Base-by-base conservation (phyloP, 1,140 invertebrate genomes). In the Procambarus virginalis region DNA sequence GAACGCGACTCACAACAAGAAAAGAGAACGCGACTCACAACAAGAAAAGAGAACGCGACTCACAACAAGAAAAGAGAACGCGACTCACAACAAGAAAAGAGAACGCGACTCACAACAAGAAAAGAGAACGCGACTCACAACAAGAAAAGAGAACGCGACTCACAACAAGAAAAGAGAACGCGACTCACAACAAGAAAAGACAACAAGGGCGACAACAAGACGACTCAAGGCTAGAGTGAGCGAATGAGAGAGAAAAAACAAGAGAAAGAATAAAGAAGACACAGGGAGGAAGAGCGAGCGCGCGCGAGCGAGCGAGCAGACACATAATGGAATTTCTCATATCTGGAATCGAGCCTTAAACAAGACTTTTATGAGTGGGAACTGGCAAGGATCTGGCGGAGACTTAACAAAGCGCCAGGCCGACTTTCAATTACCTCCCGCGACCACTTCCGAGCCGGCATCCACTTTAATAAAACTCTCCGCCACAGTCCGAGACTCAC, bases 361-460 rank as follows among this genome's bases (percentile, higher is more conserved):
- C 76, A 86, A 86, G 85, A 86, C 76, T 86, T 78, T 86, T 80
- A 86, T 86, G 85, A 86, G 55, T 60, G 60, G 85, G 46, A 86
- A 68, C 76, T 79, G 76, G 85, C 76, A 79, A 85, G 84, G 84
- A 85, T 76, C 58, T 68, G 85, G 76, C 10, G 77, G 58, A 80
- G 84, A 78, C 49, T 76, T 76, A 86, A 79, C 58, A 70, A 79
- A 86, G 85, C 76, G 75, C 73, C 22, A 22, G 76, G 58, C 58
- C 76, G 85, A 79, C 55, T 79, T 86, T 77, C 73, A 86, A 86
- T 84, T 84, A 84, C 82, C 82, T 84, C 49, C 48, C 46, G 49
- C 58, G 82, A 73, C 82, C 82, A 84, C 82, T 84, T 84, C 68
- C 82, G 82, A 73, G 82, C 82, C 82, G 48, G 84, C 73, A 73